Base-by-base conservation (phyloP, 2,888 invertebrate genomes). In the Girardia tigrina region DNA sequence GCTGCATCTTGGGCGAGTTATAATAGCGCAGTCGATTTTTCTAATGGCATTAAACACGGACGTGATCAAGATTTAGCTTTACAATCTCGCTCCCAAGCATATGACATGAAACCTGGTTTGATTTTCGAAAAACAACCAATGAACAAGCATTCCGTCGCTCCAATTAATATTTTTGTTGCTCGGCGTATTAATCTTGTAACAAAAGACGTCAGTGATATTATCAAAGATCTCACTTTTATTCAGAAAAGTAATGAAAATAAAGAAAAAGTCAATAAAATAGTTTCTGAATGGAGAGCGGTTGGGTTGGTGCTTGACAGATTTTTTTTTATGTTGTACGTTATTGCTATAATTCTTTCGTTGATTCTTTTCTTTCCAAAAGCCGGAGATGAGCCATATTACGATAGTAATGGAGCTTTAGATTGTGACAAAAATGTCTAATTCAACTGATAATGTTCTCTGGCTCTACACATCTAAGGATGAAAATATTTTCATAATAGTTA, bases 191-290 rank as follows among this genome's bases (percentile, higher is more conserved):
- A 75, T 29, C 71, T 75, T 71, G 28, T 76, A 29, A 76, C 74
- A 23, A 76, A 77, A 28, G 76, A 76, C 27, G 71, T 76, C 42
- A 75, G 29, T 29, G 76, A 76, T 20, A 76, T 76, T 76, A 76
- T 76, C 70, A 76, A 76, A 28, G 76, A 70, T 42, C 75, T 76
- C n/a, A 77, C 77, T 16, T 76, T 70, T 26, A 26, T 76, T n/a
- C 76, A 76, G 56, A 76, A 76, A 20, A 56, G 23, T n/a, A 75
- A 76, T 76, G 76, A 76, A 29, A 76, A 77, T 29, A 75, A 76
- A 28, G 76, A 76, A 71, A n/a, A 28, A 23, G 76, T 76, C 23
- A 76, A 76, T 28, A 76, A 77, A 70, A 76, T 76, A n/a, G 75
- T 76, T 29, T 14, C 74, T 16, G 76, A 76, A 28, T 76, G 76